Base-by-base conservation (phyloP, 2,888 invertebrate species). In the Hetaerina titia region DNA sequence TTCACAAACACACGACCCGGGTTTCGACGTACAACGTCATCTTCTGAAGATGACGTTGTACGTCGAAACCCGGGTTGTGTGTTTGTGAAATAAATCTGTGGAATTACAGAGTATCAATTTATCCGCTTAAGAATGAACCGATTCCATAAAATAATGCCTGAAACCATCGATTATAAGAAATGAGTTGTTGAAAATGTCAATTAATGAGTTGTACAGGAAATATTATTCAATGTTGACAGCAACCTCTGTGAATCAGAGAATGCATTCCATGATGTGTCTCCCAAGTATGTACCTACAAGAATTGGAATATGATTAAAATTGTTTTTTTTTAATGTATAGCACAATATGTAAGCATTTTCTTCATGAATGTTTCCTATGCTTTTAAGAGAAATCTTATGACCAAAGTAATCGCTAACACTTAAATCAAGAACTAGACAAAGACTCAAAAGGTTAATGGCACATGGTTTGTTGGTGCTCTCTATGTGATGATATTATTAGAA, bases 391-490 rank as follows among this genome's bases (percentile, higher is more conserved):
- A 19, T 58, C 58, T 58, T n/a, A 57, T 57, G 89, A 58, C 74
- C 69, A 92, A 74, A 92, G 11, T 57, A 69, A 56, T 9, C 45
- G 45, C 64, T 15, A 69, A 74, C 19, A 15, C 9, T 92, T 92
- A 13, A 45, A 58, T 56, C n/a, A 74, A 92, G 56, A 69, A 13
- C 64, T 92, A 69, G 69, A 56, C 92, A 92, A 69, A 92, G 92
- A 69, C 92, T 92, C 92, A 56, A 74, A 92, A n/a, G 92, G 69
- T 92, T 22, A 69, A 69, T 92, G 92, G 92, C 92, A 92, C 92
- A 92, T 69, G 92, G 92, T 92, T 92, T 64, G 64, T 92, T 92
- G 92, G 92, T 92, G 92, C 92, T 92, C 92, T 92, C 92, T 92
- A 92, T 92, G 92, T 92, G 92, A 92, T 92, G 92, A 92, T 56